Conservation (phyloP, 2,797 vertebrate genomes). For the Lagocephalus sceleratus region DNA sequence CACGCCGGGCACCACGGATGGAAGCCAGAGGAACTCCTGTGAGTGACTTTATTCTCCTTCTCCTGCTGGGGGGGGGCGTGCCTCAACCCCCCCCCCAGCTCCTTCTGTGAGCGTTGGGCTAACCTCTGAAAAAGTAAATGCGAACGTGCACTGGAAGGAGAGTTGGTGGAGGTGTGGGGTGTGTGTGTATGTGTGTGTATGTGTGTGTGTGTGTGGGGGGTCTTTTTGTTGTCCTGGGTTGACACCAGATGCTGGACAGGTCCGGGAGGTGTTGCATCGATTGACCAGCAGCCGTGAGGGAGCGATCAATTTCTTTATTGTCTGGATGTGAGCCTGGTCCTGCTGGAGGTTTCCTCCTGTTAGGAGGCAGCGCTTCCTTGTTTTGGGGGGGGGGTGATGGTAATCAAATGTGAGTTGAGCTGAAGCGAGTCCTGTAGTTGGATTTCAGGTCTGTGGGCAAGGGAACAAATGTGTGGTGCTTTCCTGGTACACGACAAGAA, state of each 20-base stretch:
- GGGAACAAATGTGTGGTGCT: no score
- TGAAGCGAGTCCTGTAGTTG: no score
- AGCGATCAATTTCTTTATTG: no score
- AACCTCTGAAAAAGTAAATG: no score
- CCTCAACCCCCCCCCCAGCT: neutral
- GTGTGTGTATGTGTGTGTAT: slow-evolving; percentile 3
- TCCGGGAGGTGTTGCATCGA: neutral
- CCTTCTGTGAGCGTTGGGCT: neutral
- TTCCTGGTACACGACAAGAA: neutral
- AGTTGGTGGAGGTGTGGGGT: slow-evolving; percentile 7
- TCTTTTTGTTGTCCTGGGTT: neutral
- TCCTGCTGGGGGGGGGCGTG: neutral
- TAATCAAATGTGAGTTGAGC: no score
- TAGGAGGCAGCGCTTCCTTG: no score
- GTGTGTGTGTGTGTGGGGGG: neutral
- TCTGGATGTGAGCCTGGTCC: no score
- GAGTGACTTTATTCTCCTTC: slow-evolving; percentile 43
- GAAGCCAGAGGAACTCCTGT: slow-evolving; percentile 71
- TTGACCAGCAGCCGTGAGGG: no score
- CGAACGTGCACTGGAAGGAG: neutral
- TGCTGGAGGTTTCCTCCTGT: no score
- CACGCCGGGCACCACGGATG: slow-evolving; percentile 56
- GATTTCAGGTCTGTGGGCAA: no score
- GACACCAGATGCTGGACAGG: neutral
- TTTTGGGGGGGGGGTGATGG: no score